phyloP scores from a whole-genome alignment of 23 tunicate genomes.

The Styela clava region DNA sequence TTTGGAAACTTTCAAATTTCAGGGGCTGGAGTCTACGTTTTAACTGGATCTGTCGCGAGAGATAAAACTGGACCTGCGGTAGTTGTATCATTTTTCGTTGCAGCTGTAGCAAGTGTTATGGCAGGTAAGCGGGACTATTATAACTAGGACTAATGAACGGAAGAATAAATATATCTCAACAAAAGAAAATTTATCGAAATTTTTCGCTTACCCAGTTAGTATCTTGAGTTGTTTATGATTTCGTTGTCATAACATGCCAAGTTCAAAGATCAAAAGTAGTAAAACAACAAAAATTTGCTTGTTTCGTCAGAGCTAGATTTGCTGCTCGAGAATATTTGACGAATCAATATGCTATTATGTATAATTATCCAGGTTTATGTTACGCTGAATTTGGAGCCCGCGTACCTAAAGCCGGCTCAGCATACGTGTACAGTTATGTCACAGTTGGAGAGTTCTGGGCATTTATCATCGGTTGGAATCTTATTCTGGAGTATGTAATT shows the following conservation, averaged over 20 bases:
- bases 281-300: too few species aligned
- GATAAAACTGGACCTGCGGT: constrained; percentile 84
- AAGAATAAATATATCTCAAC: neutral
- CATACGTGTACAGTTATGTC: constrained; percentile 89
- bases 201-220: neutral
- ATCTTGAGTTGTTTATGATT: neutral
- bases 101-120: constrained; percentile 89
- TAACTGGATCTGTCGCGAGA: constrained; percentile 80
- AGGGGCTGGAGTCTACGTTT: constrained; percentile 95
- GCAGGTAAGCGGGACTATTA: constrained; percentile 82
- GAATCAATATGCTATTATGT: too few species aligned
- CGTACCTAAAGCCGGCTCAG: constrained; percentile 96
- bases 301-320: too few species aligned
- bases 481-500: constrained; percentile 82
- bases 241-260: neutral
- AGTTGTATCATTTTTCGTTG: constrained; percentile 68
- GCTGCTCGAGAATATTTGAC: too few species aligned
- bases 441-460: constrained; percentile 96
- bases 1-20: neutral
- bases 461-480: constrained; percentile 94
- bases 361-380: constrained; percentile 79
- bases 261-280: too few species aligned
- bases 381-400: constrained; percentile 95
- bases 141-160: neutral
- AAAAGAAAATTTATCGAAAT: neutral